A percentile compares a stretch with the other conserved stretches of the same genome.
Evolutionary conservation across 2,797 vertebrate species (phyloP).

Genomic region (Tenualosa thibaudeaui): DNA sequence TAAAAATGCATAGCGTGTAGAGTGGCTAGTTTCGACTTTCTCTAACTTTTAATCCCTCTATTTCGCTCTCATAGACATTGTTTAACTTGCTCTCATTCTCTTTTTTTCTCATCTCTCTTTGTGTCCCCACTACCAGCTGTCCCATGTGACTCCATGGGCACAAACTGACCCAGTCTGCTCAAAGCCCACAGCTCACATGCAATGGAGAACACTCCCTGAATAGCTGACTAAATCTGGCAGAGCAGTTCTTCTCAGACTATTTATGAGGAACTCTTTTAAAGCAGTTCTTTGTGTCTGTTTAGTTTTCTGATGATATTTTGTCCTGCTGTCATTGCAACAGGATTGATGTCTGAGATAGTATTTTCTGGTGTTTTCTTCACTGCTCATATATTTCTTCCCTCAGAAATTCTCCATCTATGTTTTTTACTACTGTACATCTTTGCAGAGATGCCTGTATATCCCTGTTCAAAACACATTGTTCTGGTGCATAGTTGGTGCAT

Average conservation of each 20-base stretch:
- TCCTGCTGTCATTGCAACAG: background rate
- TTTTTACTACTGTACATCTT: background rate
- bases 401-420: background rate
- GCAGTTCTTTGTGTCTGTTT: background rate
- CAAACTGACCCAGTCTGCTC: constrained; percentile 56
- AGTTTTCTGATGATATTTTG: background rate
- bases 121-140: constrained; percentile 30
- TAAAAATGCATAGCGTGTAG: background rate
- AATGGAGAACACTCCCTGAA: constrained; percentile 49
- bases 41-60: too few species aligned
- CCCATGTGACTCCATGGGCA: constrained; percentile 61
- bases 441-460: background rate
- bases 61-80: background rate
- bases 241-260: background rate
- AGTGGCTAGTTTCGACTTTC: constrained; percentile 3
- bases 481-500: constrained; percentile 14
- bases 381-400: background rate
- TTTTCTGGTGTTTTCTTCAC: background rate
- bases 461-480: constrained; percentile 7
- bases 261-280: background rate
- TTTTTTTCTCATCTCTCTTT: background rate
- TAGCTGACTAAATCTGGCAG: constrained; percentile 50
- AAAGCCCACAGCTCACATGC: constrained; percentile 58
- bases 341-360: background rate
- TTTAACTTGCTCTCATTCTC: background rate